Base-by-base conservation (phyloP, 2,888 invertebrate genomes). In the Caenorhabditis drosophilae region DNA sequence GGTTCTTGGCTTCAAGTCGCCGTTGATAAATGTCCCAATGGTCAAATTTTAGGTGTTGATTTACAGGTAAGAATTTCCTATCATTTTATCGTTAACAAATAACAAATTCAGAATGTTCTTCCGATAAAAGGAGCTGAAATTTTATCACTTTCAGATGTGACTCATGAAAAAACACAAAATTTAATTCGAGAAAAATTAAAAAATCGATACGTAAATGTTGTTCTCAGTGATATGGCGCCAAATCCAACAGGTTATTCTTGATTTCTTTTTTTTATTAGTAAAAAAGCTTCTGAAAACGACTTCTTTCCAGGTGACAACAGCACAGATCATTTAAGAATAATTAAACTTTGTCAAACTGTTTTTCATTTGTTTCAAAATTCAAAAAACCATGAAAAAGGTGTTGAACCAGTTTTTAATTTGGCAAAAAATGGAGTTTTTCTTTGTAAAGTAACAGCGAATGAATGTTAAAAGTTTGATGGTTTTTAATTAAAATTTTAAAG, bases 181-280 rank as follows among this genome's bases (percentile, higher is more conserved):
- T 67, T 66, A 51, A 67, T 81, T 27, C 38, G 46, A 48, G 48
- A 60, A 26, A 54, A 61, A 34, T 55, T 81, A 18, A 45, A 49
- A 27, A 71, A 67, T 22, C 61, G 78, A 18, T 51, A 40, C 27
- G 70, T 83, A 2, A 73, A 84, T 45, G 74, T 75, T 2, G 64
- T 83, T 9, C 45, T 83, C 23, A 82, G 82, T 59, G 83, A 83
- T 48, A 83, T 83, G 83, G 83, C 83, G 12, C 83, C 83, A 1
- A 80, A 80, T 61, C 77, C 81, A 1, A 76, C 77, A 15, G 84
- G n/a, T n/a, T n/a, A n/a, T n/a, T n/a, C n/a, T n/a, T n/a, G n/a
- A n/a, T n/a, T n/a, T n/a, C n/a, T n/a, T n/a, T n/a, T n/a, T n/a
- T n/a, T n/a, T n/a, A n/a, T n/a, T n/a, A n/a, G n/a, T n/a, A n/a